phyloP scores from a whole-genome alignment of 1,140 invertebrate species.

The Drosophila busckii region DNA sequence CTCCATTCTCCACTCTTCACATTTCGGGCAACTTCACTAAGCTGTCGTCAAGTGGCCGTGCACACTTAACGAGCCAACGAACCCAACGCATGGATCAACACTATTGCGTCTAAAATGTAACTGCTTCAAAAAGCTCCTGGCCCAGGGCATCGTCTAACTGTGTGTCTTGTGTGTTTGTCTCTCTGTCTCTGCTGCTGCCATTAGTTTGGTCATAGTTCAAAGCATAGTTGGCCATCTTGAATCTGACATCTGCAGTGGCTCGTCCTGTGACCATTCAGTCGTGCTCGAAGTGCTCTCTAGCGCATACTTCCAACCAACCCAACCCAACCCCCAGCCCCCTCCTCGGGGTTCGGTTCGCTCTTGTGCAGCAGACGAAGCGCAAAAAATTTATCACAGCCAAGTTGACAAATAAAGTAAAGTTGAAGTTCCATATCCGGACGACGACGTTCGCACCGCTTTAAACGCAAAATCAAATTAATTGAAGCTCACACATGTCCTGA shows the following conservation, averaged over 20 bases:
- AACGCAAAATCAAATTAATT: conserved; percentile 77
- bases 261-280: conserved; percentile 53
- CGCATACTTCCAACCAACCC: too few species aligned
- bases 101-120: neutral
- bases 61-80: conserved; percentile 16
- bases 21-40: neutral
- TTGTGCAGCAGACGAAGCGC: conserved; percentile 55
- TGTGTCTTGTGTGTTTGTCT: neutral
- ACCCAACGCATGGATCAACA: neutral
- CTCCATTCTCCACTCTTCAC: conserved; percentile 8
- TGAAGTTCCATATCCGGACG: conserved; percentile 68
- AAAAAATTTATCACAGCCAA: conserved; percentile 63
- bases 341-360: neutral
- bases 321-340: conserved; percentile 1
- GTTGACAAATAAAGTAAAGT: conserved; percentile 73
- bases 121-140: too few species aligned
- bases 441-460: conserved; percentile 9
- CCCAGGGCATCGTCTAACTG: neutral
- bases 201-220: conserved; percentile 72
- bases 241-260: conserved; percentile 14
- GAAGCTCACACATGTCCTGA: conserved; percentile 59
- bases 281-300: conserved; percentile 61
- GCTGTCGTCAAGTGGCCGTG: conserved; percentile 18
- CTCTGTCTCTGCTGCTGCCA: conserved; percentile 42
- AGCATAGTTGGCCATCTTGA: conserved; percentile 70